Percentiles rank a stretch among this genome's conserved stretches.
Conservation (phyloP, 2,888 invertebrate genomes). For the Beris morrisii region DNA sequence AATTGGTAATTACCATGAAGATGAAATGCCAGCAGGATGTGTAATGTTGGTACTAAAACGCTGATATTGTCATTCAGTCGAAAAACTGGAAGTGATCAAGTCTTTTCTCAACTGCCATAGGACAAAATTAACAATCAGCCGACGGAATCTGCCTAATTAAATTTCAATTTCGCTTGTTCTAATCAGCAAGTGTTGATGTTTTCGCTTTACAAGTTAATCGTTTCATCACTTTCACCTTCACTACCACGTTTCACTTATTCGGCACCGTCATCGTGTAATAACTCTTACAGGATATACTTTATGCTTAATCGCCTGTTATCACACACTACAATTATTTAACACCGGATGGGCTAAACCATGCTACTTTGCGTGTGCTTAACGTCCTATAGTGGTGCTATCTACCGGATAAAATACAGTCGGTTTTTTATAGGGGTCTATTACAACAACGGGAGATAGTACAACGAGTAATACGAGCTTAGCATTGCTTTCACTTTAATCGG, state of each 20-base stretch:
- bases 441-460: background rate
- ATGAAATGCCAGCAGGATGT: too few species aligned
- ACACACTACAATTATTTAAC: constrained; percentile 17
- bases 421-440: background rate
- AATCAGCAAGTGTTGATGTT: too few species aligned
- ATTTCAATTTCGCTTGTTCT: too few species aligned
- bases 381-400: constrained; percentile 8
- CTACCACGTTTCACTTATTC: constrained; percentile 10
- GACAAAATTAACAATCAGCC: too few species aligned
- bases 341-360: constrained; percentile 20
- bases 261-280: constrained; percentile 6
- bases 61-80: too few species aligned
- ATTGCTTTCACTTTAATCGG: constrained; percentile 13
- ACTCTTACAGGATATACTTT: constrained; percentile 20
- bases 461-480: background rate
- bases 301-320: constrained; percentile 23
- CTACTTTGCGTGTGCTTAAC: constrained; percentile 19
- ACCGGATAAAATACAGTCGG: background rate
- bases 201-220: constrained; percentile 13
- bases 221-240: constrained; percentile 25
- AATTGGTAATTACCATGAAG: too few species aligned
- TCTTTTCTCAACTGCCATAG: too few species aligned
- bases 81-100: too few species aligned
- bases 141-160: too few species aligned
- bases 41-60: too few species aligned